Evolutionary conservation across 2,888 invertebrate species (phyloP), one percentile per base, ranked within the genome.

Genomic region (Acrobasis repandana): DNA sequence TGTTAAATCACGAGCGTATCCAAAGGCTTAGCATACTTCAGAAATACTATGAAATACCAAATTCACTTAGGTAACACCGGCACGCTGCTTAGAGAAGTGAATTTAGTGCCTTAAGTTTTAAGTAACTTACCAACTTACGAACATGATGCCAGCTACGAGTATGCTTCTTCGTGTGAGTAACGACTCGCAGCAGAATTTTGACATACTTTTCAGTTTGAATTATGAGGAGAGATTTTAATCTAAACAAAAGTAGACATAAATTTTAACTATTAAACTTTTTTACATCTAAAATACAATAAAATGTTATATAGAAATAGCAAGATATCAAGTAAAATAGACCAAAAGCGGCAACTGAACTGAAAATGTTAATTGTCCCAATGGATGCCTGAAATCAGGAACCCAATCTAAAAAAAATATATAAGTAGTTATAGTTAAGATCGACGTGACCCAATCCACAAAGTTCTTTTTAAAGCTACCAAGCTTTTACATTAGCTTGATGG

Each of bases 41-140:
- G 28, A 28, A 43, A 54, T 38, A 38, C 38, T 54, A 43, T 20
- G 18, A 38, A 38, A 54, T 43, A 43, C 38, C 20, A 54, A 54
- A 54, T 43, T 43, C 54, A 54, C 54, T 43, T 54, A 54, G 14
- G 38, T 38, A 38, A 38, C 38, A 18, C 36, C 15, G 20, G 54
- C 38, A 16, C 16, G 36, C 36, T 54, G 54, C 54, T 54, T 54
- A 54, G 54, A 38, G 36, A 36, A 36, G 38, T 38, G 38, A 38
- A 54, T 54, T 38, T 54, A 54, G 54, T 54, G 54, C 20, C 54
- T 54, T 54, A 54, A 54, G 54, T 54, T 54, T 54, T 54, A 54
- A 54, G 54, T 54, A 54, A 54, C 54, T 54, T 54, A 54, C 18
- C 38, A 54, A 54, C 18, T 54, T 54, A 18, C 18, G 18, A 14